phyloP scores from a whole-genome alignment of 1,140 invertebrate genomes.

The Bombus terrestris region DNA sequence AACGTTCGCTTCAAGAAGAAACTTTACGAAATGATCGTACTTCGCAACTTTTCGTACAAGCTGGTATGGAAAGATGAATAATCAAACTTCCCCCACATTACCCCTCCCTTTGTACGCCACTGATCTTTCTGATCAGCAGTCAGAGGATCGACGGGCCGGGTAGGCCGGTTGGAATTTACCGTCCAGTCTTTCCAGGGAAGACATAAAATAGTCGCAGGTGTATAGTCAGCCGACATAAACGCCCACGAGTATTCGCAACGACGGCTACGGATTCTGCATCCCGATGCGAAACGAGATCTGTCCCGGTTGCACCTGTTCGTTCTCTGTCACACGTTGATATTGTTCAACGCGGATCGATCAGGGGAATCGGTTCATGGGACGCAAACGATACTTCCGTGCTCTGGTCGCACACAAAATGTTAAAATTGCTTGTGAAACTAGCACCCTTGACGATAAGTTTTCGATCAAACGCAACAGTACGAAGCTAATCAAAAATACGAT shows the following conservation, averaged over 20 bases:
- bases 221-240: slow-evolving; percentile 66
- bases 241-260: slow-evolving; percentile 43
- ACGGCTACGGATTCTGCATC: slow-evolving; percentile 66
- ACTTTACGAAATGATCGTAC: not conserved
- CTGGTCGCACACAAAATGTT: not conserved
- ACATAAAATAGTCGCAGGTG: slow-evolving; percentile 73
- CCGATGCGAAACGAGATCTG: slow-evolving; percentile 63
- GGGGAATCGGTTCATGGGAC: not conserved
- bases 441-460: not conserved
- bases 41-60: not conserved
- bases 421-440: not conserved
- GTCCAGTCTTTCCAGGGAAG: slow-evolving; percentile 64
- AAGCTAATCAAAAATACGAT: not conserved
- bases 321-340: slow-evolving; percentile 17
- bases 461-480: not conserved
- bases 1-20: not conserved
- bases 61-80: not conserved
- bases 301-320: slow-evolving; percentile 41
- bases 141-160: slow-evolving; percentile 51
- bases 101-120: slow-evolving; percentile 23
- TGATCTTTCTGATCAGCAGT: slow-evolving; percentile 68
- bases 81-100: not conserved
- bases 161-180: slow-evolving; percentile 59
- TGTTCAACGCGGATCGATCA: slow-evolving; percentile 40
- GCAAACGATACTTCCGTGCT: slow-evolving; percentile 27